Base-by-base conservation (phyloP, 2,113 vertebrate species). In the Apaloderma vittatum region DNA sequence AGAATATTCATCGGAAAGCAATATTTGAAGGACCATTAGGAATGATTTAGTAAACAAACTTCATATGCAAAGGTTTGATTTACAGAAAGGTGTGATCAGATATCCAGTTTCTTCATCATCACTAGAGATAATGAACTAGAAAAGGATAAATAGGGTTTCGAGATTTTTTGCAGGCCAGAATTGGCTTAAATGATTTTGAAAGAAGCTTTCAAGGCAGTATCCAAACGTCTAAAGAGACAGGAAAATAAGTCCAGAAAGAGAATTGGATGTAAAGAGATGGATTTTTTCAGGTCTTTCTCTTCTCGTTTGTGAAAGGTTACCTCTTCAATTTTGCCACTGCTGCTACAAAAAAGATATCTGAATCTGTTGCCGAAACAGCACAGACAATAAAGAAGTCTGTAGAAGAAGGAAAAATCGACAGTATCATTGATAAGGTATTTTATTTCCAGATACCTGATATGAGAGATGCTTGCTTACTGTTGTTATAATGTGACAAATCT, bases 331-430 rank as follows among this genome's bases (percentile, higher is more conserved):
- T 99, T 96, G 99, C 99, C 20, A 98, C 98, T 93, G 99, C 90
- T 55, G 99, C 99, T 76, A 99, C 99, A 26, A 99, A 99, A 96
- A 99, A 99, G 98, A 98, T 99, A 94, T 99, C 99, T 0, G 99
- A 99, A 40, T 99, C 99, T 0, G 98, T 99, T 96, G 97, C 98
- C 0, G 99, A 98, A 96, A 99, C 99, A 2, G 99, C 99, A 24
- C 99, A 99, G 83, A 99, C 97, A 4, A 99, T 99, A 95, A 99
- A 99, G 98, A 99, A 99, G 96, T 99, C 99, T 8, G 99, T 99
- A 27, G 99, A 99, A 96, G 99, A 99, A 91, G 99, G 99, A 21
- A 99, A 99, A 79, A 99, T 99, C 10, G 99, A 99, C 90, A 99
- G 98, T 88, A 99, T 99, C 94, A 99, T 99, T 70, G 99, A 99